Evolutionary conservation across 2,888 invertebrate species (phyloP).

Genomic region (Drosophila seclusa): DNA sequence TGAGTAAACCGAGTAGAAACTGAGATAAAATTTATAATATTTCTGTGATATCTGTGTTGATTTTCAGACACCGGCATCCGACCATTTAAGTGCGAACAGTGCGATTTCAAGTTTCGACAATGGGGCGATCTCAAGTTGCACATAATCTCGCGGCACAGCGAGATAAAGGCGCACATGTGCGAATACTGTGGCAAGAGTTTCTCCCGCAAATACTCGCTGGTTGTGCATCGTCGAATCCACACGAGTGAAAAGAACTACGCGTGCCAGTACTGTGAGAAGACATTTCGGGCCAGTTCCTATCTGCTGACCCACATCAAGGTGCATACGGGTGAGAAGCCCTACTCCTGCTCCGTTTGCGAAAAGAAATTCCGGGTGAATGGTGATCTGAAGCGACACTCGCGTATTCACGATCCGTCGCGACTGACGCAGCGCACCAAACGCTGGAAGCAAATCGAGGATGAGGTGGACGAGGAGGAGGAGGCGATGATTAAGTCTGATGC

Average conservation of each 20-base stretch:
- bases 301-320: constrained; percentile 93
- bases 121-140: constrained; percentile 96
- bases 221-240: constrained; percentile 93
- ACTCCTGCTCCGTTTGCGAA: constrained; percentile 90
- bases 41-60: background rate
- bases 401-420: constrained; percentile 87
- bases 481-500: constrained; percentile 63
- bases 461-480: constrained; percentile 36
- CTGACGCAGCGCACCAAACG: constrained; percentile 46
- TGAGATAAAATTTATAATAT: background rate
- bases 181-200: constrained; percentile 96
- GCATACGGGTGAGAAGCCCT: constrained; percentile 93
- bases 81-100: constrained; percentile 92
- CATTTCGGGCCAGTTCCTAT: constrained; percentile 94
- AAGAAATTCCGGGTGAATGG: constrained; percentile 93
- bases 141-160: constrained; percentile 92
- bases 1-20: constrained; percentile 30
- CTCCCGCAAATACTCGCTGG: constrained; percentile 93
- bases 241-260: constrained; percentile 94
- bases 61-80: constrained; percentile 90
- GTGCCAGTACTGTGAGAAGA: constrained; percentile 93
- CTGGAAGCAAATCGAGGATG: constrained; percentile 49
- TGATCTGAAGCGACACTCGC: constrained; percentile 92
- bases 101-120: constrained; percentile 92
- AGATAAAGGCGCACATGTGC: constrained; percentile 93